Evolutionary conservation across 2,888 invertebrate genomes (phyloP).

Genomic region (Macropis europaea): DNA sequence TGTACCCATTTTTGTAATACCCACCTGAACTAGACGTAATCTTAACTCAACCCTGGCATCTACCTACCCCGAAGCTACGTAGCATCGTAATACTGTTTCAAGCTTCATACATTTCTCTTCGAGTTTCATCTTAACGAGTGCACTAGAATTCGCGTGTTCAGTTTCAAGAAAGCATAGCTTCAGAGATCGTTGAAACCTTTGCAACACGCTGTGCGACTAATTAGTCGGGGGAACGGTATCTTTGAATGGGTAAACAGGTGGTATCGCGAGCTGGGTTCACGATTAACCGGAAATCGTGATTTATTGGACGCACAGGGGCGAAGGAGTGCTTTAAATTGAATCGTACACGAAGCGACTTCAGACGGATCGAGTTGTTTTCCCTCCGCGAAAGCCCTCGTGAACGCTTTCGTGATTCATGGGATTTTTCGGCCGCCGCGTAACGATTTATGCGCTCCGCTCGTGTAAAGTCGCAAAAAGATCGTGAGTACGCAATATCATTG

Average conservation of each 20-base stretch:
- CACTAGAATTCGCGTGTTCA: constrained; percentile 17
- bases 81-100: too few relatives aligned
- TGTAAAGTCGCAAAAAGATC: too few relatives aligned
- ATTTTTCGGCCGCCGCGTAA: background rate
- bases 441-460: too few relatives aligned
- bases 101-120: too few relatives aligned
- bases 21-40: too few relatives aligned
- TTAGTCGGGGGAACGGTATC: constrained; percentile 16
- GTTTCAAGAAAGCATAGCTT: constrained; percentile 2
- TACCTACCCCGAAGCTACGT: too few relatives aligned
- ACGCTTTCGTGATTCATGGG: background rate
- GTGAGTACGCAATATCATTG: constrained; percentile 28
- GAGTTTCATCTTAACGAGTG: constrained; percentile 26
- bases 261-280: background rate
- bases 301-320: constrained; percentile 13
- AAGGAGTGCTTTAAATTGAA: constrained; percentile 16
- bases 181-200: constrained; percentile 27
- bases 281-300: constrained; percentile 22
- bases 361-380: background rate
- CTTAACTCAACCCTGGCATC: too few relatives aligned
- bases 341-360: constrained; percentile 1
- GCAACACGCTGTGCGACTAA: constrained; percentile 11
- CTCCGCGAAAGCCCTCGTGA: background rate
- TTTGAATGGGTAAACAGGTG: constrained; percentile 28
- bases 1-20: too few relatives aligned